Base-by-base conservation (phyloP, 2,888 invertebrate genomes). In the Thymelicus acteon region DNA sequence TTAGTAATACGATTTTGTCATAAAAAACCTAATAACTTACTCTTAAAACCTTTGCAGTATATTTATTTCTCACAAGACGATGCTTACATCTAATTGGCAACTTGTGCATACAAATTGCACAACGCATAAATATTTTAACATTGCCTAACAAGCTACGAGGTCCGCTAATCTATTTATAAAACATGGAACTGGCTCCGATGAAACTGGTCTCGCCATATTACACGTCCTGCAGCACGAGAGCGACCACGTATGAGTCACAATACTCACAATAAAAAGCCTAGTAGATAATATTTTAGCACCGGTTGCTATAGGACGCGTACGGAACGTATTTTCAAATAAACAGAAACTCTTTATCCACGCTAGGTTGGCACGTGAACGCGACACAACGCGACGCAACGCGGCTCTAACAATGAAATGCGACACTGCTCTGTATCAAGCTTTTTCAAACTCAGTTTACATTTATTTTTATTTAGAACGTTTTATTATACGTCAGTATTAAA, bases 381-480 rank as follows among this genome's bases (percentile, higher is more conserved):
- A 19, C 52, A 24, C 52, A 8, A 31, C 31, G 31, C 31, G 52
- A n/a, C n/a, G n/a, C n/a, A n/a, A n/a, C n/a, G 8, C 24, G 3
- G 24, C 24, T 24, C 24, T 13, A 52, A 52, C 54, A 54, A 24
- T 54, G 54, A 54, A 54, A 54, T 12, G 24, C 24, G 24, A 54
- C 54, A 54, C 54, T 54, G 54, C 24, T 24, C n/a, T 54, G 24
- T 24, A 54, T 57, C 31, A 57, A 57, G 31, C 12, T 37, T 37
- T 57, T 57, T 57, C 57, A 57, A 57, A 57, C 57, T 37, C 31
- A 57, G 57, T 57, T 57, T 57, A 57, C 57, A 57, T 57, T 57
- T 57, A 57, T 57, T 57, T 57, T 57, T 57, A 57, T 57, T 57
- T 57, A 57, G 31, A 57, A 31, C 57, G 13, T 57, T 57, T 57